Evolutionary conservation across 1,140 invertebrate genomes (phyloP).

Genomic region (Papilio glaucus): DNA sequence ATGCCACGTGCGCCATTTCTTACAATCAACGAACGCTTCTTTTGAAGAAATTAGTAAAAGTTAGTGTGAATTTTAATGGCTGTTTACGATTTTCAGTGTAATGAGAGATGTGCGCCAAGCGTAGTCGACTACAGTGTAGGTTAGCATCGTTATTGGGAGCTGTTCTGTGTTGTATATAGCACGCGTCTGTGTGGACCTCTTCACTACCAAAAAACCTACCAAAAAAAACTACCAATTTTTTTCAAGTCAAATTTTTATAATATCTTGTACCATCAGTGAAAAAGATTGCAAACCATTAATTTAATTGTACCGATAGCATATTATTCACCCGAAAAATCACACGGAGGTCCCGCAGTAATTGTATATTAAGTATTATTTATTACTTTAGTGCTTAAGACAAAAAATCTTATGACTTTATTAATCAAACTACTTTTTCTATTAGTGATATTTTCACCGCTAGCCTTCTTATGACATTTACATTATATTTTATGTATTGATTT

Average conservation of each 20-base stretch:
- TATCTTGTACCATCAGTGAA: not conserved
- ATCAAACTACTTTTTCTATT: conserved; percentile 45
- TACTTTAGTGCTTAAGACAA: conserved; percentile 72
- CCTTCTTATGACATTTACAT: conserved; percentile 54
- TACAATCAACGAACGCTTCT: not conserved
- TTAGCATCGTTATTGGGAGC: conserved; percentile 39
- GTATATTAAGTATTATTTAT: conserved; percentile 82
- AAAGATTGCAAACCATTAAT: not conserved
- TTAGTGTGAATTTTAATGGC: not conserved
- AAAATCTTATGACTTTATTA: conserved; percentile 64
- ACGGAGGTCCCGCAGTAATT: conserved; percentile 56
- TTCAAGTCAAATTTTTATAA: not conserved
- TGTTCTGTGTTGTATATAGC: conserved; percentile 66
- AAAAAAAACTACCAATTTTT: not conserved
- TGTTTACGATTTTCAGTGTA: conserved; percentile 9
- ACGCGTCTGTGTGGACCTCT: conserved; percentile 48
- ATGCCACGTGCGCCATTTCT: not conserved
- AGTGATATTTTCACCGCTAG: conserved; percentile 63
- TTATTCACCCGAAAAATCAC: not conserved
- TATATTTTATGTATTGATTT: not conserved
- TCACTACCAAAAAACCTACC: not conserved
- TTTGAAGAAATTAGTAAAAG: conserved; percentile 7
- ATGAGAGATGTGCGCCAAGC: conserved; percentile 23
- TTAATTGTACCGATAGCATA: not conserved
- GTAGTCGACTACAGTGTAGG: conserved; percentile 11